Conservation (phyloP, 1,140 invertebrate species). For the Tetraneura akinire region DNA sequence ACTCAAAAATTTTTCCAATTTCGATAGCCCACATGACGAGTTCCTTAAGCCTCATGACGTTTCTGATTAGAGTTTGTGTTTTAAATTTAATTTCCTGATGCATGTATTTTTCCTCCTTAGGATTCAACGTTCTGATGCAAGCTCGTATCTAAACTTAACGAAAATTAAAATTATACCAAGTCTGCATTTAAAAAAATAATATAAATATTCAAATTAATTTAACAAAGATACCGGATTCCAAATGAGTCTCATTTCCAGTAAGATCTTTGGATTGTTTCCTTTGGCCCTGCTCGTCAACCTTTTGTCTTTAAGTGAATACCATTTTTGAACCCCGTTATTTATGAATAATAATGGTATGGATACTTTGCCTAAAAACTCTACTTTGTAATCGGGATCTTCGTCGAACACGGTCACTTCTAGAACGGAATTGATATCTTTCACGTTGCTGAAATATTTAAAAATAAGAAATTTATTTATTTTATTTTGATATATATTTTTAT, state of each 20-base stretch:
- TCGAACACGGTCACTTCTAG: conserved; percentile 98
- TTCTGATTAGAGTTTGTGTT: conserved; percentile 87
- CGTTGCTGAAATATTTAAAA: conserved; percentile 69
- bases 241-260: conserved; percentile 86
- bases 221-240: conserved; percentile 82
- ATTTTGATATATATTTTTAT: too few relatives aligned
- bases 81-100: conserved; percentile 94
- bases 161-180: not conserved
- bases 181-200: not conserved
- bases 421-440: conserved; percentile 95
- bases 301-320: conserved; percentile 97
- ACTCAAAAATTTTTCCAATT: conserved; percentile 88
- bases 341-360: conserved; percentile 86
- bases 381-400: conserved; percentile 96
- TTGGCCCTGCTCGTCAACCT: conserved; percentile 86
- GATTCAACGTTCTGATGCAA: conserved; percentile 88
- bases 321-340: conserved; percentile 86
- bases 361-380: conserved; percentile 95
- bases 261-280: conserved; percentile 85
- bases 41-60: conserved; percentile 89
- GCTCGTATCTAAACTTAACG: conserved; percentile 70
- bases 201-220: not conserved
- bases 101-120: conserved; percentile 94
- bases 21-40: conserved; percentile 88
- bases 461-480: too few relatives aligned